These are phyloP conservation scores for Metellina segmentata DNA, from an alignment of 2,888 invertebrate genomes.

Conservation along the genomic window DNA sequence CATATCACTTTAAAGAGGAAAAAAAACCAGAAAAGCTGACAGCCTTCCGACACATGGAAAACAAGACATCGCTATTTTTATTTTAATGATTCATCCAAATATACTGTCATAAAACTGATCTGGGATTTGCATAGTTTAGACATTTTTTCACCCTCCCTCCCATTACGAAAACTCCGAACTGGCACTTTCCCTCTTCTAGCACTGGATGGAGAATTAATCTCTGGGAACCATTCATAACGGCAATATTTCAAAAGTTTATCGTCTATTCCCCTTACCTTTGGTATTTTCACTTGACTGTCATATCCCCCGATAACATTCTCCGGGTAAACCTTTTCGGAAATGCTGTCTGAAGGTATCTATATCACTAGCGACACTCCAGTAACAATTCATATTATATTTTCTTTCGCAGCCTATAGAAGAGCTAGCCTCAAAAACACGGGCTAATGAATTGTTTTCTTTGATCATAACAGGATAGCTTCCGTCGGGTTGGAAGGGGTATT, in stretches of 20 bases:
- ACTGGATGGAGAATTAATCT: conserved; percentile 8
- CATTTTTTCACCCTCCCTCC: neutral
- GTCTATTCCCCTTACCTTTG: neutral
- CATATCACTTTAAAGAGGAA: too few relatives aligned
- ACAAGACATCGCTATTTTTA: too few relatives aligned
- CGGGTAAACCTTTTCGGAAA: neutral
- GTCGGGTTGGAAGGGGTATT: neutral
- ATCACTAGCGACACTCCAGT: neutral
- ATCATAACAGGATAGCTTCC: neutral
- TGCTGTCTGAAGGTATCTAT: neutral
- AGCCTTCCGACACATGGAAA: too few relatives aligned
- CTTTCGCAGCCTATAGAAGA: neutral
- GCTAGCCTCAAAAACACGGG: neutral
- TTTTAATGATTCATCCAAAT: too few relatives aligned
- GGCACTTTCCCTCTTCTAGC: neutral
- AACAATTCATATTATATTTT: neutral
- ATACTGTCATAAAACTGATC: neutral
- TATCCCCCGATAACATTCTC: neutral
- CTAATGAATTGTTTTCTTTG: conserved; percentile 1
- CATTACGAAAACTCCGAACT: neutral
- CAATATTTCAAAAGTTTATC: conserved; percentile 25
- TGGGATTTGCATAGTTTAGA: neutral
- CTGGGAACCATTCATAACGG: conserved; percentile 1
- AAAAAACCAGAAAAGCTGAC: too few relatives aligned
- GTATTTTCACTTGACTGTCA: neutral